Evolutionary conservation across 30 jellyfish, hydroid and myxozoan species (phyloP), one percentile per base, ranked within the genome.

Genomic region (Rhopilema esculentum): DNA sequence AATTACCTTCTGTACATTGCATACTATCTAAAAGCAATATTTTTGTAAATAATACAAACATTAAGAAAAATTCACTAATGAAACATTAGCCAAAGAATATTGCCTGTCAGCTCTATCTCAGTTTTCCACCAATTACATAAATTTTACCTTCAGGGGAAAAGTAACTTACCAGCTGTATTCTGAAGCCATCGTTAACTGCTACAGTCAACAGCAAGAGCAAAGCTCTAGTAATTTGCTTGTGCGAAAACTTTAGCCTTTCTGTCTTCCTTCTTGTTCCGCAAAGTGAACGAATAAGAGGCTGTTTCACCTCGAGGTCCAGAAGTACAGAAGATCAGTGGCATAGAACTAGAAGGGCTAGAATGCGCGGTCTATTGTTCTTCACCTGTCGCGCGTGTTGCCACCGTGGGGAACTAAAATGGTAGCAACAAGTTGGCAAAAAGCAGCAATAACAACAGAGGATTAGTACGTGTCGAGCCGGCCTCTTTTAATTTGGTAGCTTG

Each of bases 151-250:
- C 6, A 40, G 12, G 6, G 57, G 9, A 23, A 18, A 2, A 2
- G 23, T 6, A 19, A 7, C 77, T 66, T n/a, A 66, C 77, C 77
- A 66, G 23, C 77, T 66, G 32, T 66, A 66, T 66, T 31, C 77
- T 19, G 77, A 23, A 22, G 77, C 77, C 77, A 66, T 66, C 57
- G 9, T 40, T 40, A 12, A 12, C 57, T 40, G 12, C 57, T 40
- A 40, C 12, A 6, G 57, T 40, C n/a, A n/a, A n/a, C n/a, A n/a
- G n/a, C n/a, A n/a, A n/a, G n/a, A n/a, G n/a, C n/a, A n/a, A n/a
- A n/a, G n/a, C n/a, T n/a, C n/a, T n/a, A n/a, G n/a, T n/a, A n/a
- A n/a, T n/a, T n/a, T n/a, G n/a, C n/a, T n/a, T n/a, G n/a, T n/a
- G n/a, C n/a, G n/a, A n/a, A 40, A 2, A 2, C 12, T 12, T 40